Evolutionary conservation across 2,888 invertebrate genomes (phyloP).

Genomic region (Lordiphosa andalusiaca): DNA sequence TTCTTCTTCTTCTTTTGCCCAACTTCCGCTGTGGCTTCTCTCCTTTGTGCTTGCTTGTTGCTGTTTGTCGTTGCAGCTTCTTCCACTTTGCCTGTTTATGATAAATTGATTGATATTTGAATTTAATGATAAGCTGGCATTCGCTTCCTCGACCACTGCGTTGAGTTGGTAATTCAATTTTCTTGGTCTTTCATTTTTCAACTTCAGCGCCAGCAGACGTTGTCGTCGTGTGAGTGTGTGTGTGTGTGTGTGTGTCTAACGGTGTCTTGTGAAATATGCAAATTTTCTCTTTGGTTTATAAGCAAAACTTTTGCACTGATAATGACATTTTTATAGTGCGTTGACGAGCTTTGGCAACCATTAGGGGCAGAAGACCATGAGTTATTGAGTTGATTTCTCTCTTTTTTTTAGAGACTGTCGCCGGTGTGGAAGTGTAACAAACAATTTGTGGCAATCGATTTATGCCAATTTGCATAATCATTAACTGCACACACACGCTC

Average conservation of each 20-base stretch:
- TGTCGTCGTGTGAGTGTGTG: conserved; percentile 18
- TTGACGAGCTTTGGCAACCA: conserved; percentile 62
- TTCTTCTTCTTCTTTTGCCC: too few relatives aligned
- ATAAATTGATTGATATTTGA: conserved; percentile 74
- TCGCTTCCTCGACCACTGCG: conserved; percentile 26
- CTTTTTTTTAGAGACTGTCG: conserved; percentile 37
- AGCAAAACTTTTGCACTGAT: conserved; percentile 66
- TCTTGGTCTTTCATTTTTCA: conserved; percentile 60
- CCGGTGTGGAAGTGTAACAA: conserved; percentile 37
- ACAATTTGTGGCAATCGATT: conserved; percentile 65
- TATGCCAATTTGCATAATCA: conserved; percentile 73
- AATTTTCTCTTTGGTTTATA: conserved; percentile 49
- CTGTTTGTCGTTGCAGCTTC: conserved; percentile 9
- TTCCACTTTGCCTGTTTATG: conserved; percentile 46
- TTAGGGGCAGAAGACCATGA: conserved; percentile 36
- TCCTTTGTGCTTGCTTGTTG: neutral
- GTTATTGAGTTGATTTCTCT: conserved; percentile 23
- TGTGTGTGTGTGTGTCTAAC: neutral
- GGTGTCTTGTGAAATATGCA: conserved; percentile 30
- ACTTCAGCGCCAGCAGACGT: conserved; percentile 49
- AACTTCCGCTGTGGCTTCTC: conserved; percentile 1
- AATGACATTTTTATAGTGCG: conserved; percentile 74
- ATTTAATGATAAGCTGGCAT: conserved; percentile 63
- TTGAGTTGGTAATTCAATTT: conserved; percentile 65
- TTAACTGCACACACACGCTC: conserved; percentile 55